Percentiles rank a stretch among this genome's conserved stretches.
Evolutionary conservation across 1,140 invertebrate genomes (phyloP).

Genomic region (Anthonomus grandis): DNA sequence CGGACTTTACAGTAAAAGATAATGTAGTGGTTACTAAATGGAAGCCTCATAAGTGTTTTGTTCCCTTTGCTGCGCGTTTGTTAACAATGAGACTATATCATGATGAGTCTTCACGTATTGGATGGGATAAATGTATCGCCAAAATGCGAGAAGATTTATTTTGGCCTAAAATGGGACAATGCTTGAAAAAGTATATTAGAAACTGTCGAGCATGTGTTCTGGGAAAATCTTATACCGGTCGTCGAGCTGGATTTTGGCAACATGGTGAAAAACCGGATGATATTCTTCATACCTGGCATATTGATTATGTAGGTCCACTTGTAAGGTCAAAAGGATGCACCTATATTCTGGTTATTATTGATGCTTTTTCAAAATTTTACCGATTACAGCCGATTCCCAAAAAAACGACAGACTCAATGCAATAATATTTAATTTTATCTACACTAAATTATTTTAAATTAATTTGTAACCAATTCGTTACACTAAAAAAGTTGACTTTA

Average conservation of each 20-base stretch:
- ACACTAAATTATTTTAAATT: too few species aligned
- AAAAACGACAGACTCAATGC: conserved; percentile 7
- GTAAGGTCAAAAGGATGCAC: conserved; percentile 15
- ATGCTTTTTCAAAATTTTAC: conserved; percentile 9
- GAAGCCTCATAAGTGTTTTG: conserved; percentile 18
- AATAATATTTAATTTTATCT: too few species aligned
- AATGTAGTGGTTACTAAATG: background rate
- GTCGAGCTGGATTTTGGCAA: conserved; percentile 5
- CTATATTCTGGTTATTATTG: conserved; percentile 21
- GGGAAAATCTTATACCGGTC: conserved; percentile 13
- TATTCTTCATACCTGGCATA: too few species aligned
- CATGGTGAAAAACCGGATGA: conserved; percentile 4
- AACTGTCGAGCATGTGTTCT: conserved; percentile 11
- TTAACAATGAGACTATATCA: conserved; percentile 17
- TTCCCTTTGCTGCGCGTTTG: conserved; percentile 11
- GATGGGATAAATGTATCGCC: conserved; percentile 7
- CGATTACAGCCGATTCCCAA: conserved; percentile 1
- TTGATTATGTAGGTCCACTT: too few species aligned
- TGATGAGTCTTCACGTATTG: conserved; percentile 11
- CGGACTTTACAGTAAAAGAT: background rate
- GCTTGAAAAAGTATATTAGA: conserved; percentile 13
- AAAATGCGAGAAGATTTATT: conserved; percentile 5
- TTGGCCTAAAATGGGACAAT: conserved; percentile 16
- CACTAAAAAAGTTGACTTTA: too few species aligned
- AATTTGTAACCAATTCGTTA: too few species aligned